Conservation (phyloP, 35 echinoderm and acorn worm species). For the Ophioderma brevispina region DNA sequence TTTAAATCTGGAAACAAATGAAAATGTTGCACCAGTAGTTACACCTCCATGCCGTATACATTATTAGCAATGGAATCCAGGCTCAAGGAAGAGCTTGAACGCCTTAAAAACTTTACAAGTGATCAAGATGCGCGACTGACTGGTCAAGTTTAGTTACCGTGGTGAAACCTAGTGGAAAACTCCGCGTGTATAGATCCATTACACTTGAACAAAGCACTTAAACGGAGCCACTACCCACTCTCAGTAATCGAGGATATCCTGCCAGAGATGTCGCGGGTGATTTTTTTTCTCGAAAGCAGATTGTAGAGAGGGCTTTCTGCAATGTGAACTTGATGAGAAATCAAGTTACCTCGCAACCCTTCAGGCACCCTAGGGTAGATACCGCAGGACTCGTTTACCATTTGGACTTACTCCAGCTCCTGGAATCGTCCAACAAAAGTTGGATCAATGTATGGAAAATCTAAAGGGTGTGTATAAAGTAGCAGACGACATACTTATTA, state of each 20-base stretch:
- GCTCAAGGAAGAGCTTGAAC: too few relatives aligned
- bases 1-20: too few relatives aligned
- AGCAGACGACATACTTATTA: constrained; percentile 77
- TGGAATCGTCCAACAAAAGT: constrained; percentile 52
- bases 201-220: constrained; percentile 39
- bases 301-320: constrained; percentile 64
- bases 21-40: too few relatives aligned
- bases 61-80: too few relatives aligned
- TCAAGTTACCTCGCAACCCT: constrained; percentile 54
- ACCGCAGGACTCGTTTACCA: constrained; percentile 51
- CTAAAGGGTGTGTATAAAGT: constrained; percentile 56
- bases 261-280: constrained; percentile 33
- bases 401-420: constrained; percentile 68
- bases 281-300: constrained; percentile 60
- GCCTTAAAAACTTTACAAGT: too few relatives aligned
- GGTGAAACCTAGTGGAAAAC: too few relatives aligned
- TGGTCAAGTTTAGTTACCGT: too few relatives aligned
- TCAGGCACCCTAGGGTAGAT: constrained; percentile 72
- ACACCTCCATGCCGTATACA: too few relatives aligned
- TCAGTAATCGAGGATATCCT: constrained; percentile 49
- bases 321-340: constrained; percentile 62
- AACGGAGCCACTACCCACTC: too few relatives aligned
- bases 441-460: constrained; percentile 68
- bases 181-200: constrained; percentile 31
- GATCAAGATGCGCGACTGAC: too few relatives aligned